Percentiles rank a stretch among this genome's conserved stretches.
phyloP scores from a whole-genome alignment of 2,888 invertebrate genomes.

The Oscheius sp. region DNA sequence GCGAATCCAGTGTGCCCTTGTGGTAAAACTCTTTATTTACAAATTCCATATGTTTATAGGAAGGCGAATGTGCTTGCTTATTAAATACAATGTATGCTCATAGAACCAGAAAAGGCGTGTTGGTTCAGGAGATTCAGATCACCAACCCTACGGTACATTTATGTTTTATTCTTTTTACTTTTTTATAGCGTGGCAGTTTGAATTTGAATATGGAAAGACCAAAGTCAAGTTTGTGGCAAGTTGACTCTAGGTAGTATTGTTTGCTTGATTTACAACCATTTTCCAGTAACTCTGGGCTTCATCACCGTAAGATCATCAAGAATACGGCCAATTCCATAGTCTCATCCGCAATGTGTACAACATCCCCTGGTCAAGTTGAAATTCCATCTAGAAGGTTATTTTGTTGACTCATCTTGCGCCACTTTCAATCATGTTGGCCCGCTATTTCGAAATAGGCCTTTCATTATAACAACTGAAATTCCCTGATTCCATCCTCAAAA shows the following conservation, averaged over 20 bases:
- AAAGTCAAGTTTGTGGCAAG: background rate
- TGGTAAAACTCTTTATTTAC: conserved; percentile 36
- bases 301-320: conserved; percentile 2
- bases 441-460: background rate
- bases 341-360: conserved; percentile 53
- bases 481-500: background rate
- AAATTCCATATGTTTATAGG: too few species aligned
- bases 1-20: conserved; percentile 38
- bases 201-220: background rate
- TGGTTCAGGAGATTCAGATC: conserved; percentile 58
- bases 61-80: conserved; percentile 61
- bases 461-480: conserved; percentile 1
- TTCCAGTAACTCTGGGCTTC: background rate
- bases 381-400: conserved; percentile 50
- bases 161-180: background rate
- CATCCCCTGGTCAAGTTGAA: conserved; percentile 46
- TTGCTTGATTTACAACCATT: background rate
- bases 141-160: conserved; percentile 60
- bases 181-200: background rate
- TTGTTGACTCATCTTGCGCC: background rate
- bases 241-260: background rate
- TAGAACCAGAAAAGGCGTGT: conserved; percentile 50
- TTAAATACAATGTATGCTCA: conserved; percentile 54
- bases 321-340: conserved; percentile 2
- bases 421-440: background rate